Base-by-base conservation (phyloP, 2,888 invertebrate genomes). In the Dicyrtomina minuta region DNA sequence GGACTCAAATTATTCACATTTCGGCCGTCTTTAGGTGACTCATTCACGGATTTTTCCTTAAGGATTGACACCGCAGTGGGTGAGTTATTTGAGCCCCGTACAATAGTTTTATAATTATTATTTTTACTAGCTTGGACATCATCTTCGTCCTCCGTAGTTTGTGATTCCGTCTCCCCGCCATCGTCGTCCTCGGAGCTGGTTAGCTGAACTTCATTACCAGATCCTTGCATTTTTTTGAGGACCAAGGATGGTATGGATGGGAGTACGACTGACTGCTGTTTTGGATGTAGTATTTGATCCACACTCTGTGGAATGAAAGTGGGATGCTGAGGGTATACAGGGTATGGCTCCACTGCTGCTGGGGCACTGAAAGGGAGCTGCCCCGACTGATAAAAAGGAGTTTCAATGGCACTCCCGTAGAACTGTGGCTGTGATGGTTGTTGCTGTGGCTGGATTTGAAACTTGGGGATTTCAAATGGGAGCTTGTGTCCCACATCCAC, bases 131-230 rank as follows among this genome's bases (percentile, higher is more conserved):
- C n/a, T n/a, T n/a, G n/a, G 33, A 3, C 33, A 33, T 8, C 33
- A 33, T 33, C 33, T 33, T 33, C 33, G 4, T 33, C 33, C 33
- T 33, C 26, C 5, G 26, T 27, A 2, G 56, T 56, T n/a, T 26
- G 27, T 1, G 26, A 15, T 15, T 58, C 58, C n/a, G 58, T 33
- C 1, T 58, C 58, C 17, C 22, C 26, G 15, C 26, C 53, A 20
- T 55, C 53, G 2, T 68, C 62, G 10, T 58, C 43, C 8, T 44
- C 53, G 6, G 43, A 39, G 6, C 62, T 55, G 33, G 43, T 62
- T 43, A 62, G 22, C 20, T 43, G 41, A 17, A 61, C 43, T 24
- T 17, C 15, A 15, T 15, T n/a, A n/a, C 20, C 5, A 44, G 2
- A 15, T 6, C 33, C 8, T 1, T 56, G 33, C 17, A 58, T n/a